A percentile compares a stretch with the other conserved stretches of the same genome.
These are phyloP conservation scores for Agrypnus murinus DNA, from an alignment of 2,888 invertebrate genomes.

Conservation along the genomic window DNA sequence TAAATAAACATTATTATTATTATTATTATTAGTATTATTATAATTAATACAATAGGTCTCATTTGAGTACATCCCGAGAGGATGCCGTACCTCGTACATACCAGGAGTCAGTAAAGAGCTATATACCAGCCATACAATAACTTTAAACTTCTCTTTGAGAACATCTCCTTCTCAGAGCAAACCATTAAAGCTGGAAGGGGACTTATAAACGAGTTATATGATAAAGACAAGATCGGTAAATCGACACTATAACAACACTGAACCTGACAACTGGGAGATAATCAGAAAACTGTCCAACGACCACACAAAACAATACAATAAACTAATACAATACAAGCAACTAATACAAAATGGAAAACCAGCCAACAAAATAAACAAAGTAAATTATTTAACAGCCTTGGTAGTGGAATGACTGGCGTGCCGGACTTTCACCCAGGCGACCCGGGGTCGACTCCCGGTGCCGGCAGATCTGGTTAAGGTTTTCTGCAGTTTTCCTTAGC, in stretches of 20 bases:
- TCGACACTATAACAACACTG: slow-evolving; percentile 5
- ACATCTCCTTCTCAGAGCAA: neutral
- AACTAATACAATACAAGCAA: neutral
- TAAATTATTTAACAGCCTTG: too few species aligned
- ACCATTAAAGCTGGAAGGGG: slow-evolving; percentile 3
- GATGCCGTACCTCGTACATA: too few species aligned
- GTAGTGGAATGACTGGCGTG: too few species aligned
- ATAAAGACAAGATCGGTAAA: slow-evolving; percentile 3
- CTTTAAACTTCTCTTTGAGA: neutral
- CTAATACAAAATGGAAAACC: slow-evolving; percentile 13
- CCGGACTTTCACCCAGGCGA: too few species aligned
- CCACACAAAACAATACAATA: neutral
- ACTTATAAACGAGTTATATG: slow-evolving; percentile 2
- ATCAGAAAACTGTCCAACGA: slow-evolving; percentile 5
- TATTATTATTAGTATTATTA: too few species aligned
- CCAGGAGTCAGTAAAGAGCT: too few species aligned
- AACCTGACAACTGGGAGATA: neutral
- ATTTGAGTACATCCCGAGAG: too few species aligned
- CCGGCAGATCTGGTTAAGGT: too few species aligned
- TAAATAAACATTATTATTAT: too few species aligned
- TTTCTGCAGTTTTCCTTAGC: too few species aligned
- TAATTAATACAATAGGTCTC: too few species aligned
- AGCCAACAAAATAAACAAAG: neutral
- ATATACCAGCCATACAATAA: neutral
- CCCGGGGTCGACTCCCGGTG: too few species aligned